A percentile compares a stretch with the other conserved stretches of the same genome.
phyloP scores from a whole-genome alignment of 53 echinoderm and acorn worm species.

The Echinarachnius parma region DNA sequence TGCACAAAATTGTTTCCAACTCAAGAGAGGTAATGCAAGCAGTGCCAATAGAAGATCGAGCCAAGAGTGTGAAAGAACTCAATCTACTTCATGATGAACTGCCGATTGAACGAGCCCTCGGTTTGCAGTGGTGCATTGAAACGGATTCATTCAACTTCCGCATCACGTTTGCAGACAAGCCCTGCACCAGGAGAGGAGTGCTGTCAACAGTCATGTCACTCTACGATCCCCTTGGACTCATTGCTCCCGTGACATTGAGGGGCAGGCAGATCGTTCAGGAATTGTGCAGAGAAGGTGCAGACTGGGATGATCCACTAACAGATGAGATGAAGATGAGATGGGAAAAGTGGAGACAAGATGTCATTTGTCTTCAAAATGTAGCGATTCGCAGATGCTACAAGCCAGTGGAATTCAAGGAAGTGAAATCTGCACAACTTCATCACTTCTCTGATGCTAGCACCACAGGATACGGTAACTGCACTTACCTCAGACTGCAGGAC shows the following conservation, averaged over 20 bases:
- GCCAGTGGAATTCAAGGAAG: constrained; percentile 30
- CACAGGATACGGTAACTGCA: constrained; percentile 34
- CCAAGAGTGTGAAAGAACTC: constrained; percentile 40
- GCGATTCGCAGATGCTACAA: constrained; percentile 46
- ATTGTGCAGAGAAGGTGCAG: constrained; percentile 47
- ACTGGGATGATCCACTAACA: constrained; percentile 69
- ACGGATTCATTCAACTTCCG: constrained; percentile 65
- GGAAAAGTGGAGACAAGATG: constrained; percentile 51
- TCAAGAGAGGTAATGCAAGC: constrained; percentile 49
- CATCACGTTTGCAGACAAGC: constrained; percentile 48
- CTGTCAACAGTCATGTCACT: constrained; percentile 61
- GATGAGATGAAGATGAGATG: constrained; percentile 48
- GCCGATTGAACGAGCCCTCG: constrained; percentile 51
- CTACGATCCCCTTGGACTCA: constrained; percentile 68
- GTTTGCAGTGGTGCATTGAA: constrained; percentile 62
- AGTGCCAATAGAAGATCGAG: constrained; percentile 53
- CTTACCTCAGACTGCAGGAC: constrained; percentile 19
- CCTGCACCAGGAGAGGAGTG: constrained; percentile 56
- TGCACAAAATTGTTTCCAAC: constrained; percentile 69
- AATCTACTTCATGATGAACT: constrained; percentile 43
- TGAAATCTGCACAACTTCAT: constrained; percentile 36
- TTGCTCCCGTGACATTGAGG: constrained; percentile 62
- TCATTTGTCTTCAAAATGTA: constrained; percentile 26
- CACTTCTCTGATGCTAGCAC: constrained; percentile 69
- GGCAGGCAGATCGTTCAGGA: constrained; percentile 70